A percentile compares a stretch with the other conserved stretches of the same genome.
Conservation (phyloP, 2,888 invertebrate genomes). For the Seira musarum region DNA sequence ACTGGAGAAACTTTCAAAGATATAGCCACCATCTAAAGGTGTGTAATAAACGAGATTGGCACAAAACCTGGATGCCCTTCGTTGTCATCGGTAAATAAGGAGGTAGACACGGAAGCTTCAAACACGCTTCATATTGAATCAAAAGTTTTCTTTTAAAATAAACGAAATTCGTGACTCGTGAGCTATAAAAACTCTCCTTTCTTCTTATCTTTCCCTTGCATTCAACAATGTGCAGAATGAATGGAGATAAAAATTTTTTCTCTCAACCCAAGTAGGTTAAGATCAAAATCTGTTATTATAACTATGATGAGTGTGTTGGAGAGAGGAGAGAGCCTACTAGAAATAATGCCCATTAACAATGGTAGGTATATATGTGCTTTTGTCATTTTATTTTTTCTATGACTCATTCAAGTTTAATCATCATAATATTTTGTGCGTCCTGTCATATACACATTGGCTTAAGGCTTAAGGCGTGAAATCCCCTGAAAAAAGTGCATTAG, state of each 20-base stretch:
- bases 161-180: no score
- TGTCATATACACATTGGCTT: constrained; percentile 25
- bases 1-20: background rate
- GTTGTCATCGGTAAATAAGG: background rate
- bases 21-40: background rate
- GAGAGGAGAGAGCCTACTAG: no score
- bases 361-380: background rate
- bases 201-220: no score
- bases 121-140: background rate
- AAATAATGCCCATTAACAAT: no score
- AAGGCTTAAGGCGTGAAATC: no score
- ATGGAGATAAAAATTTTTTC: constrained; percentile 9
- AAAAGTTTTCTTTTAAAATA: background rate
- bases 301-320: background rate
- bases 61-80: background rate
- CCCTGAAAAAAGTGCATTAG: constrained; percentile 1
- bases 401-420: constrained; percentile 40
- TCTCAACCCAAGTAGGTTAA: constrained; percentile 8
- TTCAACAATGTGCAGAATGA: constrained; percentile 14
- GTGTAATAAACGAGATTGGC: background rate
- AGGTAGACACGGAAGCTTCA: background rate
- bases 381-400: constrained; percentile 6
- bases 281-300: background rate
- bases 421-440: constrained; percentile 24
- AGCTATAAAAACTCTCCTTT: no score